Evolutionary conservation across 2,797 vertebrate genomes (phyloP).

Genomic region (Danio tinwini): DNA sequence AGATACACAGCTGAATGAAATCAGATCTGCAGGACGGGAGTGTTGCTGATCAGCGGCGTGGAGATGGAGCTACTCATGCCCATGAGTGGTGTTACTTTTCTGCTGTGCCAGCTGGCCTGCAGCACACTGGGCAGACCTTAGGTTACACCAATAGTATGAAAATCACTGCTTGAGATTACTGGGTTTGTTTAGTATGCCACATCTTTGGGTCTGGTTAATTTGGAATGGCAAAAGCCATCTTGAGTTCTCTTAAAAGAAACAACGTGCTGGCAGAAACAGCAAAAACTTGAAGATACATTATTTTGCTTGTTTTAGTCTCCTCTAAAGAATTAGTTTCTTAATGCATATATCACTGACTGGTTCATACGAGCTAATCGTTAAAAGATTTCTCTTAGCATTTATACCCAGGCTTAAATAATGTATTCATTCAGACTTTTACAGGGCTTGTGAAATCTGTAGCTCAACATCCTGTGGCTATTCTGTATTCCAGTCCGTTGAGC

Average conservation of each 20-base stretch:
- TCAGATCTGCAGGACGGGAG: conserved; percentile 40
- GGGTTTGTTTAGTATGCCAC: conserved; percentile 1
- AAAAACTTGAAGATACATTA: background rate
- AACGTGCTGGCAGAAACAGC: background rate
- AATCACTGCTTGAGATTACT: conserved; percentile 38
- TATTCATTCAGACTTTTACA: too few species aligned
- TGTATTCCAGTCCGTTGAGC: too few species aligned
- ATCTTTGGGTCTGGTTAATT: background rate
- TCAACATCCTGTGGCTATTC: too few species aligned
- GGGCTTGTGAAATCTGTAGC: too few species aligned
- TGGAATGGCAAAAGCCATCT: background rate
- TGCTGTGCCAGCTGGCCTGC: conserved; percentile 51
- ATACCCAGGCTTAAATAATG: conserved; percentile 21
- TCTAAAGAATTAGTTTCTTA: conserved; percentile 6
- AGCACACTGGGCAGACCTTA: conserved; percentile 42
- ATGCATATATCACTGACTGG: background rate
- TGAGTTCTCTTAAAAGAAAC: too few species aligned
- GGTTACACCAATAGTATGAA: conserved; percentile 44
- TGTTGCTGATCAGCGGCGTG: conserved; percentile 41
- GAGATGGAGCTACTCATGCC: conserved; percentile 51
- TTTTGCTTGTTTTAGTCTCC: background rate
- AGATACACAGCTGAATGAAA: conserved; percentile 42
- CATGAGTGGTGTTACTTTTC: conserved; percentile 47
- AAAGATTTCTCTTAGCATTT: conserved; percentile 16
- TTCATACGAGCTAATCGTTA: conserved; percentile 11